Evolutionary conservation across 2,888 invertebrate species (phyloP).

Genomic region (Schizaphis graminum): DNA sequence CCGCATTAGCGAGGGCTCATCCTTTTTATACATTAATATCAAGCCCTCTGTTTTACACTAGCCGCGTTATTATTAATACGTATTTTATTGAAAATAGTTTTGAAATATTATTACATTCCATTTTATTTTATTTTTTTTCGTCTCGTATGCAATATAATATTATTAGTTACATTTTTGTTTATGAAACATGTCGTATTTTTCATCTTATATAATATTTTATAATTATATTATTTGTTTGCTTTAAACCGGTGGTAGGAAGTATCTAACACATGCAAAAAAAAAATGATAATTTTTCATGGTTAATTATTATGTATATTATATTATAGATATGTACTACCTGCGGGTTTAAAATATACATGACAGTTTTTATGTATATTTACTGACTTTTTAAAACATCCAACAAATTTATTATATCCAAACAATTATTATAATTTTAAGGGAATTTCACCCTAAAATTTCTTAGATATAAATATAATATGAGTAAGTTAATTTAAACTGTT

Average conservation of each 20-base stretch:
- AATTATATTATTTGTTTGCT: not conserved
- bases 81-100: slow-evolving; percentile 29
- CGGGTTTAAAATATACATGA: not conserved
- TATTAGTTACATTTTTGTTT: not conserved
- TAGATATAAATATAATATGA: not conserved
- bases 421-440: slow-evolving; percentile 9
- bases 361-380: slow-evolving; percentile 2
- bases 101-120: not conserved
- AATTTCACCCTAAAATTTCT: not conserved
- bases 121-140: not conserved
- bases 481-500: not conserved
- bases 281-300: not conserved
- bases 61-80: slow-evolving; percentile 6
- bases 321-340: not conserved
- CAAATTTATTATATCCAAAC: slow-evolving; percentile 5
- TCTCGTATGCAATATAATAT: not conserved
- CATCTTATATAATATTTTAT: not conserved
- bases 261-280: not conserved
- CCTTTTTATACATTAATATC: slow-evolving; percentile 38
- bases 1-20: slow-evolving; percentile 17
- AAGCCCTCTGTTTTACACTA: slow-evolving; percentile 28
- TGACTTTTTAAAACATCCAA: not conserved
- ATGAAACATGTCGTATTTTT: not conserved
- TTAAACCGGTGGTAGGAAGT: not conserved
- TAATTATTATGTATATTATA: not conserved